These are phyloP conservation scores for Aplocera efformata DNA, from an alignment of 2,888 invertebrate genomes.

Conservation along the genomic window DNA sequence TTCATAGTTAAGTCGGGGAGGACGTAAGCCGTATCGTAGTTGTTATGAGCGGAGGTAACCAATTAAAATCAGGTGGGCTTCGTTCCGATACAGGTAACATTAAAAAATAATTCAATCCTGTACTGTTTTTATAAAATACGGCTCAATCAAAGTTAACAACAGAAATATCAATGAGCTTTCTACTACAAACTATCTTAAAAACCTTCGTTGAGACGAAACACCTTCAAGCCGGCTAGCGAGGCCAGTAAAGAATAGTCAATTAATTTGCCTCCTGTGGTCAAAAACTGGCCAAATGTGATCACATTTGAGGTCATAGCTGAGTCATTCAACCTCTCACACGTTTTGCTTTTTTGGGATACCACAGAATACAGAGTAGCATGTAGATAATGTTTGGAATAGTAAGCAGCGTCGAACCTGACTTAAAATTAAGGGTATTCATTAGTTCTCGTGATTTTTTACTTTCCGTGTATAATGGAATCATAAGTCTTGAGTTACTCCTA, in stretches of 20 bases:
- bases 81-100: no score
- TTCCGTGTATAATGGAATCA: no score
- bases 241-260: slow-evolving; percentile 33
- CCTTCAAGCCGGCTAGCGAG: slow-evolving; percentile 26
- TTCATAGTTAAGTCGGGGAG: no score
- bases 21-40: no score
- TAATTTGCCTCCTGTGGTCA: slow-evolving; percentile 28
- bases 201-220: slow-evolving; percentile 11
- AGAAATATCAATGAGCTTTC: slow-evolving; percentile 7
- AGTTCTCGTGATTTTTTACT: slow-evolving; percentile 3
- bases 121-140: no score
- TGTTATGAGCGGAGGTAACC: no score
- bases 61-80: no score
- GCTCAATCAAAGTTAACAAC: no score
- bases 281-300: slow-evolving; percentile 32
- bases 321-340: slow-evolving; percentile 2
- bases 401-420: slow-evolving; percentile 10
- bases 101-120: no score
- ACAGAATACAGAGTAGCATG: neutral
- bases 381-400: slow-evolving; percentile 8
- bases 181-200: slow-evolving; percentile 7
- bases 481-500: no score
- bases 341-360: slow-evolving; percentile 2
- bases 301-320: slow-evolving; percentile 30
- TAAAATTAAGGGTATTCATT: slow-evolving; percentile 3